These are phyloP conservation scores for Neodiprion virginianus DNA, from an alignment of 1,140 invertebrate genomes.

Conservation along the genomic window DNA sequence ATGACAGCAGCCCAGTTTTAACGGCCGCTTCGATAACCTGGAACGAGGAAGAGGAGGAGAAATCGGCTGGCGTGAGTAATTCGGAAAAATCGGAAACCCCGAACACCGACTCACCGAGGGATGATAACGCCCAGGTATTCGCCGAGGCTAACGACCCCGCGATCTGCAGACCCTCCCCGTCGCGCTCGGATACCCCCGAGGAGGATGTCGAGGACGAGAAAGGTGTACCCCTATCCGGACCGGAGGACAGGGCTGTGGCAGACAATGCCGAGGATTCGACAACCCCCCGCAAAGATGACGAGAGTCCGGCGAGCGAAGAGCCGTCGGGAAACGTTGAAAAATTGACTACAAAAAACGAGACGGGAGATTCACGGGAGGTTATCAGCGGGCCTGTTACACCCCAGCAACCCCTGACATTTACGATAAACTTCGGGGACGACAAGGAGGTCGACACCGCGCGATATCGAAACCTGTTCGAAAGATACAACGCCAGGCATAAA, in stretches of 20 bases:
- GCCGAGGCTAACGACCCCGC: background rate
- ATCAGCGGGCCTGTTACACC: conserved; percentile 10
- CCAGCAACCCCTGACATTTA: conserved; percentile 63
- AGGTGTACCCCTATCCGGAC: too few relatives aligned
- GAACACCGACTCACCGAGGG: background rate
- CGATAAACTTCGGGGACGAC: conserved; percentile 72
- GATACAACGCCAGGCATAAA: conserved; percentile 72
- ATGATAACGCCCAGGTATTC: background rate
- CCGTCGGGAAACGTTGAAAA: background rate
- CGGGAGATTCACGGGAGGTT: background rate
- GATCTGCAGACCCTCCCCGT: background rate
- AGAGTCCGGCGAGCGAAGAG: background rate
- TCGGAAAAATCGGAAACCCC: background rate
- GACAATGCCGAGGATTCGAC: too few relatives aligned
- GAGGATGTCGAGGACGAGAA: too few relatives aligned
- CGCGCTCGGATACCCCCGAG: too few relatives aligned
- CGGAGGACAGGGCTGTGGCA: too few relatives aligned
- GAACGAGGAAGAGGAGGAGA: background rate
- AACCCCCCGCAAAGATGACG: background rate
- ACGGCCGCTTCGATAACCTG: background rate
- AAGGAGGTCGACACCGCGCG: conserved; percentile 67
- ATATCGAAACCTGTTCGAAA: conserved; percentile 72
- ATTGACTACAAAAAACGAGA: background rate
- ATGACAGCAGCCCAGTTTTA: background rate
- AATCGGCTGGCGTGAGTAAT: too few relatives aligned